Conservation (phyloP, 2,113 vertebrate genomes). For the Cyrtonyx montezumae region DNA sequence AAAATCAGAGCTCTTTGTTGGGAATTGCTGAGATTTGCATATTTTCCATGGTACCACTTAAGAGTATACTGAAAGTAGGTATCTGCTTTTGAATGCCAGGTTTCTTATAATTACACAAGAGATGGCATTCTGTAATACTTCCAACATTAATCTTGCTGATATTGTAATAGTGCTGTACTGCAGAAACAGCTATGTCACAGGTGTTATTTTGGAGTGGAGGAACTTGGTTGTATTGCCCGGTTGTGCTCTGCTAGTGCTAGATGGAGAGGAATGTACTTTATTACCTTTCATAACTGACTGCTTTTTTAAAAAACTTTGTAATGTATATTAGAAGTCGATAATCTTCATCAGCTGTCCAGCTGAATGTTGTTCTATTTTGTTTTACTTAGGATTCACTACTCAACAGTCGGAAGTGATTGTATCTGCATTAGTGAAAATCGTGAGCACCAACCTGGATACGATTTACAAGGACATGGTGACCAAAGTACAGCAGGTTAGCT, state of each 20-base stretch:
- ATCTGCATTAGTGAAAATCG: too few relatives aligned
- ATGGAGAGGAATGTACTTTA: neutral
- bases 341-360: neutral
- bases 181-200: neutral
- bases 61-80: too few relatives aligned
- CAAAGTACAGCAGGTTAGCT: too few relatives aligned
- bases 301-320: neutral
- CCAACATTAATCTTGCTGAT: neutral
- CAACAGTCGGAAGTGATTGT: too few relatives aligned
- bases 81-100: neutral
- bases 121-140: neutral
- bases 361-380: too few relatives aligned
- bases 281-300: neutral
- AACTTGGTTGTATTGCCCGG: neutral
- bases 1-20: too few relatives aligned
- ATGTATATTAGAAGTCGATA: neutral
- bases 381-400: too few relatives aligned
- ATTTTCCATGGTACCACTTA: too few relatives aligned
- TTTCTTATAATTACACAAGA: neutral
- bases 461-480: too few relatives aligned
- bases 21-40: too few relatives aligned
- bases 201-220: neutral
- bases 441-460: too few relatives aligned
- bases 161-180: neutral
- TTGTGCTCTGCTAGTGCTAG: neutral